These are phyloP conservation scores for Tor tambroides DNA, from an alignment of 2,113 vertebrate species.

Conservation along the genomic window DNA sequence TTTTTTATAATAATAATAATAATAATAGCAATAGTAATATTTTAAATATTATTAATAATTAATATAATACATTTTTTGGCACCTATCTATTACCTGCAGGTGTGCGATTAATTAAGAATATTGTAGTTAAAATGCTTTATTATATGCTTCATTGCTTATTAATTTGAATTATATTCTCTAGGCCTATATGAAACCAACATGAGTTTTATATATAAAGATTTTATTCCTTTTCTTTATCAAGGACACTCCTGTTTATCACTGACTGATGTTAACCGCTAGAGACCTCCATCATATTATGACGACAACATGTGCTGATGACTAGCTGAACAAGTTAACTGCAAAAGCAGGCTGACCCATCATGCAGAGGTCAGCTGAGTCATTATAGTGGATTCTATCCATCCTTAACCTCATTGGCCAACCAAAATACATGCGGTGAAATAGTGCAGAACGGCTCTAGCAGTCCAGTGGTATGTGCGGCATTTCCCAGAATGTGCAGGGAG, in stretches of 20 bases:
- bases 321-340: neutral
- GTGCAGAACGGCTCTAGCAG: conserved; percentile 36
- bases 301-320: neutral
- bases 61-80: too few species aligned
- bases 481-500: conserved; percentile 50
- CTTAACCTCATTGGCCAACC: neutral
- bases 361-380: conserved; percentile 7
- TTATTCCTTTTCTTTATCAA: neutral
- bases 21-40: too few species aligned
- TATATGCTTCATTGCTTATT: neutral
- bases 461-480: conserved; percentile 51
- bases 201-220: neutral
- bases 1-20: too few species aligned
- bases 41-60: too few species aligned
- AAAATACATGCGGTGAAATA: conserved; percentile 36
- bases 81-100: too few species aligned
- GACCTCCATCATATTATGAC: neutral
- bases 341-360: neutral
- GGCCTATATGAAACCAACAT: neutral
- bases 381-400: neutral
- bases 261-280: too few species aligned
- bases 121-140: neutral
- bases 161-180: neutral
- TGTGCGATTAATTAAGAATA: too few species aligned
- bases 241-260: neutral